These are phyloP conservation scores for Drosophila eugracilis DNA, from an alignment of 1,140 invertebrate genomes.

Conservation along the genomic window DNA sequence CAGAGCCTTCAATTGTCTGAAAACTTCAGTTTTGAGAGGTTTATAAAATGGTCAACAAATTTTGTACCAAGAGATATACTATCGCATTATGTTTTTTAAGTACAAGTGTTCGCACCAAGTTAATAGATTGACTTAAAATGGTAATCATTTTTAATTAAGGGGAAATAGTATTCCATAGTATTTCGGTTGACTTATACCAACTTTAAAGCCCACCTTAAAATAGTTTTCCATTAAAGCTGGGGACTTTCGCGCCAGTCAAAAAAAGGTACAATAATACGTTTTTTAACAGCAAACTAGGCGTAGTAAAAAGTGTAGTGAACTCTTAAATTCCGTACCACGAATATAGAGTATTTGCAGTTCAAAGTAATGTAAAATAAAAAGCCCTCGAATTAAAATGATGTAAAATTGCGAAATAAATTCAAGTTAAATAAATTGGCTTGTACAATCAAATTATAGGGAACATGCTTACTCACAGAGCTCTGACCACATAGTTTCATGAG, in stretches of 20 bases:
- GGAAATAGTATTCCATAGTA: background rate
- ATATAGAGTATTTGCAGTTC: background rate
- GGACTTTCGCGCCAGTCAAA: background rate
- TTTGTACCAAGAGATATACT: background rate
- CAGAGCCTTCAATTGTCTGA: too few relatives aligned
- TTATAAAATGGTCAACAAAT: background rate
- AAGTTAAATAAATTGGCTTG: conserved; percentile 2
- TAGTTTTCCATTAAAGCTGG: background rate
- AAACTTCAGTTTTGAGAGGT: background rate
- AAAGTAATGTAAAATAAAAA: background rate
- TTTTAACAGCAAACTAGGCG: too few relatives aligned
- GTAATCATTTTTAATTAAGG: background rate
- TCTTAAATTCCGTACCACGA: too few relatives aligned
- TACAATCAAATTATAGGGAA: conserved; percentile 22
- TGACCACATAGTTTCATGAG: conserved; percentile 29
- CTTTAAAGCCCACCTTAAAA: background rate
- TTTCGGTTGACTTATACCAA: background rate
- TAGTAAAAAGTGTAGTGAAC: too few relatives aligned
- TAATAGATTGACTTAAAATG: conserved; percentile 1
- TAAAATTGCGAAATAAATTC: background rate
- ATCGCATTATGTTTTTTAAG: background rate
- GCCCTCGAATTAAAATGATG: background rate
- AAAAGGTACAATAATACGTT: too few relatives aligned
- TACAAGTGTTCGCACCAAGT: background rate
- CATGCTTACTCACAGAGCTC: conserved; percentile 4